phyloP scores from a whole-genome alignment of 92 coral and sea anemone genomes.

The Heliopora coerulea region DNA sequence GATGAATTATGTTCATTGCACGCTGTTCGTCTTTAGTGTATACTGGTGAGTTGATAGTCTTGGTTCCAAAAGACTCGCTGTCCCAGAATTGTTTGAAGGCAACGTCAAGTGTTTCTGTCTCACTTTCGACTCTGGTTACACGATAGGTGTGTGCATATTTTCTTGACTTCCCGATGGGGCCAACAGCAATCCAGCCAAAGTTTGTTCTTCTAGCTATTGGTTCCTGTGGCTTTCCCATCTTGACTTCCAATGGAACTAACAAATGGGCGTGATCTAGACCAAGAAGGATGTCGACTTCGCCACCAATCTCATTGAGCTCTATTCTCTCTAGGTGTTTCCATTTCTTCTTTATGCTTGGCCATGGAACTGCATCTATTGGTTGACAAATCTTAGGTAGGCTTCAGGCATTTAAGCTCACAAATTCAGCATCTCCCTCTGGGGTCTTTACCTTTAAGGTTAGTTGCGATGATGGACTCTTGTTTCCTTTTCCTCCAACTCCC shows the following conservation, averaged over 20 bases:
- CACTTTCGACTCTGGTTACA: conserved; percentile 40
- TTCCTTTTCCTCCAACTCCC: conserved; percentile 24
- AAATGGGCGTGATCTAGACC: conserved; percentile 38
- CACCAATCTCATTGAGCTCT: conserved; percentile 26
- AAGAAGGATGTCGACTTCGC: conserved; percentile 39
- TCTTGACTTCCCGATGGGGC: conserved; percentile 45
- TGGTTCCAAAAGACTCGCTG: conserved; percentile 57
- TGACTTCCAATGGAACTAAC: conserved; percentile 37
- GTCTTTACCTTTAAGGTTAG: conserved; percentile 17
- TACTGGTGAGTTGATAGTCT: conserved; percentile 27
- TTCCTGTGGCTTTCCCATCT: conserved; percentile 33
- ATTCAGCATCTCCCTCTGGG: conserved; percentile 16
- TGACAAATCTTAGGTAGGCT: conserved; percentile 22
- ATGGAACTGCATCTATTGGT: conserved; percentile 20
- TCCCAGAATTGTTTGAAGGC: conserved; percentile 61
- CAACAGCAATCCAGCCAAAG: conserved; percentile 67
- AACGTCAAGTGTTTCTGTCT: conserved; percentile 36
- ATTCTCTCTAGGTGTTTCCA: conserved; percentile 17
- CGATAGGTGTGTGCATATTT: conserved; percentile 34
- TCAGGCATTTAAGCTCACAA: conserved; percentile 6
- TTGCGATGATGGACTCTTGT: not conserved
- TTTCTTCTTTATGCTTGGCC: conserved; percentile 39
- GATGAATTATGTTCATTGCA: conserved; percentile 53
- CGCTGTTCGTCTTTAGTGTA: conserved; percentile 48
- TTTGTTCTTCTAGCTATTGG: conserved; percentile 38